Evolutionary conservation across 2,797 vertebrate genomes (phyloP).

Genomic region (Enteromius viviparus): DNA sequence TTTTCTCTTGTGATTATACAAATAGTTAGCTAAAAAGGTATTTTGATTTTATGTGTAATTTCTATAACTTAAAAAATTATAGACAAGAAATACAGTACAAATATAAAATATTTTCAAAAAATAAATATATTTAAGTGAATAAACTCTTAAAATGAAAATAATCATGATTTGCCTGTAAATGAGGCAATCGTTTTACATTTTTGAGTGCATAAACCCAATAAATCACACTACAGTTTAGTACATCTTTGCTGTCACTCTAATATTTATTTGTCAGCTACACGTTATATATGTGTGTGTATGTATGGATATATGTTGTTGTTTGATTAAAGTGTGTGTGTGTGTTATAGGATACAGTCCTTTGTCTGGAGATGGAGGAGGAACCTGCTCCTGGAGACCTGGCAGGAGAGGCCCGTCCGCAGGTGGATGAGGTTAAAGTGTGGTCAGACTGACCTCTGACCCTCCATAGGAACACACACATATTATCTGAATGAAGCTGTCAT

Average conservation of each 20-base stretch:
- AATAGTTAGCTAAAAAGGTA: too few relatives aligned
- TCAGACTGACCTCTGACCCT: constrained; percentile 68
- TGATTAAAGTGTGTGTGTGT: constrained; percentile 50
- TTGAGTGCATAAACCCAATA: background rate
- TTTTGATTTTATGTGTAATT: background rate
- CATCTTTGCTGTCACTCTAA: too few relatives aligned
- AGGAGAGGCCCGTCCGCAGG: constrained; percentile 87
- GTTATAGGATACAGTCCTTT: constrained; percentile 87
- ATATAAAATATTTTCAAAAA: too few relatives aligned
- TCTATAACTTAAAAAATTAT: background rate
- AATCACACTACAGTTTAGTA: background rate
- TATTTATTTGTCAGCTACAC: too few relatives aligned
- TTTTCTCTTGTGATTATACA: background rate
- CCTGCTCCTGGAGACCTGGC: constrained; percentile 87
- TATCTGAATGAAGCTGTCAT: constrained; percentile 68
- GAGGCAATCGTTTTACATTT: background rate
- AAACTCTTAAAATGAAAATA: background rate
- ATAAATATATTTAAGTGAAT: too few relatives aligned
- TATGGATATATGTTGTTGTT: background rate
- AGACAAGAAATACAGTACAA: background rate
- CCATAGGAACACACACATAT: constrained; percentile 47
- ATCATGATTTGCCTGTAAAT: background rate
- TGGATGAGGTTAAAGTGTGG: constrained; percentile 89
- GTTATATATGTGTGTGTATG: too few relatives aligned
- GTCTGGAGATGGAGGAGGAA: constrained; percentile 85